phyloP scores from a whole-genome alignment of 1,140 invertebrate genomes.

The Monomorium pharaonis region DNA sequence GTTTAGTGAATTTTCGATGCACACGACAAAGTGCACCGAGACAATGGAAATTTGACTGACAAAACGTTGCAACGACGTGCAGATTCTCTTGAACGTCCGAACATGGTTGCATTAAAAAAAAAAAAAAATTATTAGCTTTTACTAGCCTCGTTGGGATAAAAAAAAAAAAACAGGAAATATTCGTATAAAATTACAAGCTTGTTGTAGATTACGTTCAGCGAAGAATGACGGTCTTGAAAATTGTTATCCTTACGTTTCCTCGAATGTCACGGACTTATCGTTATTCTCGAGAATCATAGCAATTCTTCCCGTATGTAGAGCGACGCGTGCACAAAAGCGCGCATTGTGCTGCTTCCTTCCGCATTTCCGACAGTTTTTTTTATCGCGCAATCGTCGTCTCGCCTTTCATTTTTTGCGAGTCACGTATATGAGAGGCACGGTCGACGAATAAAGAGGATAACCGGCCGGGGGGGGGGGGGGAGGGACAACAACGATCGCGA shows the following conservation, averaged over 20 bases:
- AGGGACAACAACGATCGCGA: conserved; percentile 57
- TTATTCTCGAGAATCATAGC: conserved; percentile 23
- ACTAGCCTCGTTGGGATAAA: background rate
- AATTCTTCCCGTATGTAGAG: background rate
- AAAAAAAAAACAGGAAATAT: background rate
- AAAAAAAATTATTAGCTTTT: background rate
- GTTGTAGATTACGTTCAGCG: background rate
- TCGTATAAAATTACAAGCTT: background rate
- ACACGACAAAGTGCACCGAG: background rate
- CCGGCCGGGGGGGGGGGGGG: conserved; percentile 42
- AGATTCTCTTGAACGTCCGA: background rate
- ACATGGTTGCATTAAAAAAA: too few relatives aligned
- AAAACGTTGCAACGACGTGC: background rate
- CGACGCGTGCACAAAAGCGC: conserved; percentile 13
- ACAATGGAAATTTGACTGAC: conserved; percentile 1
- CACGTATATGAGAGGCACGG: conserved; percentile 49
- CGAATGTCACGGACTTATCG: background rate
- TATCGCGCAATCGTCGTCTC: conserved; percentile 27
- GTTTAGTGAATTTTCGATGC: conserved; percentile 6
- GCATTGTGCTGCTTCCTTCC: conserved; percentile 28
- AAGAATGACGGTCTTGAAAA: background rate
- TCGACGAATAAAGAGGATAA: conserved; percentile 53
- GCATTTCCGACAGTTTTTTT: conserved; percentile 31
- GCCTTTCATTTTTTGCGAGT: conserved; percentile 55
- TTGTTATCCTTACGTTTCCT: background rate